Evolutionary conservation across 1,140 invertebrate species (phyloP), one percentile per base, ranked within the genome.

Genomic region (Brevipalpus yothersi): DNA sequence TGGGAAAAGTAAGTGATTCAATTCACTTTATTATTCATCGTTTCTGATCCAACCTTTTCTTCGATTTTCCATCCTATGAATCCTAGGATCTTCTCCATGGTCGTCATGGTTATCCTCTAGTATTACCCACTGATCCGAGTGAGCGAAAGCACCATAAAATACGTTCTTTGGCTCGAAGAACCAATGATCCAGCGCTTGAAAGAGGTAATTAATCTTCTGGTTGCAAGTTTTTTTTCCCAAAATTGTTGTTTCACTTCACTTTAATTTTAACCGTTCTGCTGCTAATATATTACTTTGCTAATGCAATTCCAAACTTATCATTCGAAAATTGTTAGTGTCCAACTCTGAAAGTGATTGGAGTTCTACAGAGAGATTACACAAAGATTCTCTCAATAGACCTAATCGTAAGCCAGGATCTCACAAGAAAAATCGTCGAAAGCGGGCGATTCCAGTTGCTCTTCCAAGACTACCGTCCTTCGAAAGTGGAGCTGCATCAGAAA

Each of bases 291-390:
- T 55, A 39, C 9, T 31, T 4, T 55, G 11, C n/a, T 12, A 3
- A n/a, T 12, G 19, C 13, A 15, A 21, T 53, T 53, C 53, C 4
- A 53, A n/a, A 2, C 21, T n/a, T 12, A 7, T n/a, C n/a, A n/a
- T 55, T 11, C 4, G 2, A 11, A 55, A 55, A 15, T 55, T 39
- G 55, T 60, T 59, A 66, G 65, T 60, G 56, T 62, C 65, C 43
- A 84, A 88, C 69, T 86, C 84, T 19, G 85, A 89, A 68, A 89
- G 84, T 64, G 87, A 88, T 59, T 82, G 81, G 71, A 86, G 83
- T 67, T 85, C 83, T 51, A 70, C 82, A 53, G 84, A 86, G 68
- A 73, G 82, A 60, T 74, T 82, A 45, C 73, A 75, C 10, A 45
- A 40, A 51, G 53, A 58, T 21, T 43, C 19, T 23, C 41, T 7